A percentile compares a stretch with the other conserved stretches of the same genome.
phyloP scores from a whole-genome alignment of 2,888 invertebrate species.

The Eristalis intricaria region DNA sequence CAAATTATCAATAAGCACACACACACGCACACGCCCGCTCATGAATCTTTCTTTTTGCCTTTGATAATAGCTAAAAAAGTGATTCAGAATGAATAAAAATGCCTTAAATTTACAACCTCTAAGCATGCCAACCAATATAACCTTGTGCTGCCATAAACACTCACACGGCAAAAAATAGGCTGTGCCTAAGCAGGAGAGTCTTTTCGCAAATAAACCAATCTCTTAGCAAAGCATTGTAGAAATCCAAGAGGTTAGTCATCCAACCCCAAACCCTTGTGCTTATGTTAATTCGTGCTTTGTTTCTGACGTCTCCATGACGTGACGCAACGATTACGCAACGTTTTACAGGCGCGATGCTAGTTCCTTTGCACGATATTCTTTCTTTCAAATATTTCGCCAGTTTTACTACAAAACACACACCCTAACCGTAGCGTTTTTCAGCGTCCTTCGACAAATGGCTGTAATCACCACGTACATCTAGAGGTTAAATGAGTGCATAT shows the following conservation, averaged over 20 bases:
- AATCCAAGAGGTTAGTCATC: background rate
- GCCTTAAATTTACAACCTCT: background rate
- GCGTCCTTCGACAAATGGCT: background rate
- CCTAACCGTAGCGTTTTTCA: background rate
- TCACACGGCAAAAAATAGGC: background rate
- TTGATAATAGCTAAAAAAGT: background rate
- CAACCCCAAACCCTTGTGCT: background rate
- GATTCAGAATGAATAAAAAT: background rate
- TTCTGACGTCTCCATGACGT: constrained; percentile 17
- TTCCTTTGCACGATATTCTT: background rate
- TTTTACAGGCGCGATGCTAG: background rate
- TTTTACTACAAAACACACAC: background rate
- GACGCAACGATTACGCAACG: background rate
- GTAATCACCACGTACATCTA: constrained; percentile 1
- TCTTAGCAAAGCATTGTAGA: background rate
- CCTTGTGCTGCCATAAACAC: background rate
- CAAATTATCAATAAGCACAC: too few relatives aligned
- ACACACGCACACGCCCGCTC: too few relatives aligned
- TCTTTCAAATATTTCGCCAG: background rate
- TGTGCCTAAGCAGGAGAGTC: background rate
- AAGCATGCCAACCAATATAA: background rate
- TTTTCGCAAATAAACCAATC: background rate
- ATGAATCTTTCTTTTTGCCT: background rate
- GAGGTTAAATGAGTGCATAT: constrained; percentile 1
- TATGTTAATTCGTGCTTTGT: background rate